phyloP scores from a whole-genome alignment of 30 jellyfish, hydroid and myxozoan genomes.

The Sanderia malayensis region DNA sequence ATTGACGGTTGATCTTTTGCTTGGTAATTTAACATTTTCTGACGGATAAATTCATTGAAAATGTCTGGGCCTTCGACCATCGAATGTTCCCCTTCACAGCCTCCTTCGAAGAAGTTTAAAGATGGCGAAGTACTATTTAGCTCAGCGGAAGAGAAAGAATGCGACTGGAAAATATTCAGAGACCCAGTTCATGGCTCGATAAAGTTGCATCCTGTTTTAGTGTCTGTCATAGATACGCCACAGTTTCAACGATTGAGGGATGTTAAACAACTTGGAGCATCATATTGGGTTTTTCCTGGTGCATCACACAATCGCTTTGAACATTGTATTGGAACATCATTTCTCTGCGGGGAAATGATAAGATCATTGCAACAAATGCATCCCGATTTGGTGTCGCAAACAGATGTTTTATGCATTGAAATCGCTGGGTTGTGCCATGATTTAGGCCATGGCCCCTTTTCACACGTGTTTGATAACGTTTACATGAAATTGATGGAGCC shows the following conservation, averaged over 20 bases:
- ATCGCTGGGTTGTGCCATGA: conserved; percentile 82
- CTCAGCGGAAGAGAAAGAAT: not conserved
- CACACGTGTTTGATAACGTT: conserved; percentile 71
- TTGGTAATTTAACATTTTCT: no score
- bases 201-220: conserved; percentile 43
- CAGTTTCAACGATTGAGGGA: conserved; percentile 78
- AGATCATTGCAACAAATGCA: conserved; percentile 23
- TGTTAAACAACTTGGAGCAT: conserved; percentile 75
- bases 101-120: not conserved
- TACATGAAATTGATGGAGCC: conserved; percentile 42
- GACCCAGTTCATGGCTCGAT: conserved; percentile 79
- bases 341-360: conserved; percentile 51
- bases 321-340: conserved; percentile 79
- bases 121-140: not conserved
- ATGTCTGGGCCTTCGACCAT: not conserved
- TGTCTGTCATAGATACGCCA: conserved; percentile 62
- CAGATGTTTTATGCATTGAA: conserved; percentile 59
- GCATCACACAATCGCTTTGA: conserved; percentile 83
- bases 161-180: conserved; percentile 49
- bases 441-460: conserved; percentile 89
- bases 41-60: no score
- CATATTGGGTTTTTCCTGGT: conserved; percentile 72
- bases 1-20: no score
- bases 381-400: conserved; percentile 24
- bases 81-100: not conserved